These are phyloP conservation scores for Spheniscus humboldti DNA, from an alignment of 2,797 vertebrate species.

Conservation along the genomic window DNA sequence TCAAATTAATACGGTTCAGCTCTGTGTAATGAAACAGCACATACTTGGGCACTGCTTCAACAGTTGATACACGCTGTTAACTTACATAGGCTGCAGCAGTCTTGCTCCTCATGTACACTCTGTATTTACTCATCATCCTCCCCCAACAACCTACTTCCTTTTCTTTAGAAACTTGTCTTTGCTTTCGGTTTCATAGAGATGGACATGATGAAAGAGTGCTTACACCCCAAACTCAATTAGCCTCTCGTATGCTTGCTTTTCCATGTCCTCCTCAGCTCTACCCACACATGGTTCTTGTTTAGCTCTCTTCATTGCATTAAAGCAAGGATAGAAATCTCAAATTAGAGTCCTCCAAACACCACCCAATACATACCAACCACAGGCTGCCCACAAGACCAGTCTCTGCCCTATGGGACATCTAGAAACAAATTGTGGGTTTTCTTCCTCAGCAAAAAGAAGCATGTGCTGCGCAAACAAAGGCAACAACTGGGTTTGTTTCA, in stretches of 20 bases:
- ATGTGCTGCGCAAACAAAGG: neutral
- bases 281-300: neutral
- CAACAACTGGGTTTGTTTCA: neutral
- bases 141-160: neutral
- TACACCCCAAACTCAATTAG: neutral
- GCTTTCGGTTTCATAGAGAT: neutral
- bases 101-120: neutral
- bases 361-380: neutral
- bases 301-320: neutral
- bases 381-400: neutral
- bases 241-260: neutral
- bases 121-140: slow-evolving; percentile 4
- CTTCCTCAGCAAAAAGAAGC: neutral
- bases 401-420: neutral
- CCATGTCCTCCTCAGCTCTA: neutral
- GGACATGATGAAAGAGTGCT: neutral
- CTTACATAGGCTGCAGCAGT: neutral
- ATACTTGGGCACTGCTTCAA: neutral
- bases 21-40: neutral
- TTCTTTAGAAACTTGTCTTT: neutral
- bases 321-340: neutral
- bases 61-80: neutral
- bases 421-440: neutral
- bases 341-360: neutral
- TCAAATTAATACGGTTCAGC: neutral